Percentiles rank a stretch among this genome's conserved stretches.
Conservation (phyloP, 2,888 invertebrate species). For the Pristionchus maxplancki region DNA sequence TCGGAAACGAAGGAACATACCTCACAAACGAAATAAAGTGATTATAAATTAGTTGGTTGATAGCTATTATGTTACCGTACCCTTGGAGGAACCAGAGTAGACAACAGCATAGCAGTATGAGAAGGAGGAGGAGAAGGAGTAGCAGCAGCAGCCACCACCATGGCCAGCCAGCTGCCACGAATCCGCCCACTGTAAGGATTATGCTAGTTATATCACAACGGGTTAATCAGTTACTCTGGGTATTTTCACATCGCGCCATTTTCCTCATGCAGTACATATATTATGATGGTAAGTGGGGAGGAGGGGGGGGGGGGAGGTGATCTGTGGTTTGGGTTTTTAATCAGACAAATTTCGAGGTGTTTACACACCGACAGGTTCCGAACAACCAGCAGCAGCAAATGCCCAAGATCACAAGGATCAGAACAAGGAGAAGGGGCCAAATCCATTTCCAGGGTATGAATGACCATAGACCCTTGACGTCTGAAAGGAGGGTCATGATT, state of each 20-base stretch:
- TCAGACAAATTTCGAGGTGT: neutral
- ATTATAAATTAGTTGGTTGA: neutral
- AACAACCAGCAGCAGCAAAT: conserved; percentile 60
- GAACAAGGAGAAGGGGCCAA: conserved; percentile 59
- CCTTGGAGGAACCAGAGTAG: conserved; percentile 75
- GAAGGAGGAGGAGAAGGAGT: conserved; percentile 74
- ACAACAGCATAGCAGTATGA: conserved; percentile 76
- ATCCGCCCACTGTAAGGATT: conserved; percentile 65
- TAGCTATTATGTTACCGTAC: conserved; percentile 58
- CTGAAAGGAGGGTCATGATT: conserved; percentile 58
- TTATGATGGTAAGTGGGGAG: too few relatives aligned
- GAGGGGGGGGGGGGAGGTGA: neutral
- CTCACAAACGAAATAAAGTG: neutral
- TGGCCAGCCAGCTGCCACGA: conserved; percentile 76
- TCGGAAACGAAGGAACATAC: too few relatives aligned
- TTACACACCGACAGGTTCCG: conserved; percentile 52
- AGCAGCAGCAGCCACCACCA: conserved; percentile 78
- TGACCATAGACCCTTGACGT: conserved; percentile 61
- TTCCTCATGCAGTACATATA: neutral
- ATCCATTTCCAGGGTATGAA: conserved; percentile 63
- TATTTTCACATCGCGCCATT: conserved; percentile 37
- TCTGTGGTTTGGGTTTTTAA: neutral
- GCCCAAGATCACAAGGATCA: conserved; percentile 58
- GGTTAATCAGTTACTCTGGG: conserved; percentile 35
- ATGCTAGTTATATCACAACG: neutral